Evolutionary conservation across 2,797 vertebrate genomes (phyloP), one percentile per base, ranked within the genome.

Genomic region (Eremophila alpestris): DNA sequence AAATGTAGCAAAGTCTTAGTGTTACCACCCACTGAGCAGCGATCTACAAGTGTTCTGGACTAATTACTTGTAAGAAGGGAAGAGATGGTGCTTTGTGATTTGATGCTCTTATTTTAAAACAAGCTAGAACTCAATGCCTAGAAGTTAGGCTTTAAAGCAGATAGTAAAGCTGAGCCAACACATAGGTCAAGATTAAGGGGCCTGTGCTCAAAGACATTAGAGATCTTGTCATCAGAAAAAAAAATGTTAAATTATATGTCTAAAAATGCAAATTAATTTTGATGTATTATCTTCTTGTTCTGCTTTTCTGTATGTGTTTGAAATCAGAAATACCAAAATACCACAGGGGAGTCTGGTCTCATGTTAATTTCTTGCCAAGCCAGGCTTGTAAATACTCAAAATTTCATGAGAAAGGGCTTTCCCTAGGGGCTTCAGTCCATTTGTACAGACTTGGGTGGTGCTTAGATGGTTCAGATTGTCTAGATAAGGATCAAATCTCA

Each of bases 351-450:
- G 16, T 94, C 83, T 90, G 59, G 65, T 95, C 30, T 95, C 59
- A 38, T 73, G 59, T 71, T 93, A 71, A 60, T 49, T 94, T 89
- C 88, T 96, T 97, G 92, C 95, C 94, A 97, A 97, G 49, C 40
- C 49, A 65, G 78, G n/a, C 76, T 86, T 96, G 85, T 64, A 93
- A 95, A 91, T 51, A 54, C 41, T 89, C 41, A 59, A 83, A 54
- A 54, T 92, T 97, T 90, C 90, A 85, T 97, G 94, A 95, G 96
- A 96, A 96, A 94, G 49, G 40, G 38, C 43, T 94, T 92, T 91
- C 94, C 85, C 76, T 76, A 41, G 67, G 70, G 94, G 91, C 34
- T 82, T 86, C 56, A 93, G 71, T 81, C 93, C 89, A 91, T 88
- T 96, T 95, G 69, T 94, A 34, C 71, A 92, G 93, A 54, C 64